These are phyloP conservation scores for Taenioides sp. DNA, from an alignment of 2,797 vertebrate species.

Conservation along the genomic window DNA sequence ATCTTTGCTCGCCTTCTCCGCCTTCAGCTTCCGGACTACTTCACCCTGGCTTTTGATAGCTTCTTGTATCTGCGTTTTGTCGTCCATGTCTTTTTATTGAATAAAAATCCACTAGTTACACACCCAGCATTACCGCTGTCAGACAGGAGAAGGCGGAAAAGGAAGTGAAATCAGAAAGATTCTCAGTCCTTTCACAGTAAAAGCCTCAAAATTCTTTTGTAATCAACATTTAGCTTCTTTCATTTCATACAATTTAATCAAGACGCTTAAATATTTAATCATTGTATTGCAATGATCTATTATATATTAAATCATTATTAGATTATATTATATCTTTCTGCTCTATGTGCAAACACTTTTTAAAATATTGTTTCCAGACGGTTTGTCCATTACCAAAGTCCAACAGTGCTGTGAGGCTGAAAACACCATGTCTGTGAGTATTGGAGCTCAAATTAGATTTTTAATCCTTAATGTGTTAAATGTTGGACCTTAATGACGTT, in stretches of 20 bases:
- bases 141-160: slow-evolving; percentile 27
- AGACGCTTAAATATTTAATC: neutral
- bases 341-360: slow-evolving; percentile 19
- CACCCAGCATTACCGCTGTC: neutral
- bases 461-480: neutral
- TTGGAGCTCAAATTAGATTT: neutral
- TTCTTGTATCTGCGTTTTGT: slow-evolving; percentile 73
- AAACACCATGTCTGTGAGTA: slow-evolving; percentile 54
- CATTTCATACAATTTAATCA: neutral
- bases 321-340: neutral
- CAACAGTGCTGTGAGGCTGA: slow-evolving; percentile 9
- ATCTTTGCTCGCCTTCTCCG: slow-evolving; percentile 77
- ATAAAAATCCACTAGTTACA: neutral
- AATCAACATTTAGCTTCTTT: neutral
- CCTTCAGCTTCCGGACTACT: slow-evolving; percentile 78
- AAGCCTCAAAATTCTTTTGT: neutral
- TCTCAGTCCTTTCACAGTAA: slow-evolving; percentile 15
- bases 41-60: slow-evolving; percentile 81
- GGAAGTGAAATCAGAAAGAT: slow-evolving; percentile 19
- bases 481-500: neutral
- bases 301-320: neutral
- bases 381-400: slow-evolving; percentile 44
- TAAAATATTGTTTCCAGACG: slow-evolving; percentile 32
- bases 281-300: neutral
- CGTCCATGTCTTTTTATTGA: slow-evolving; percentile 64